Percentiles rank a stretch among this genome's conserved stretches.
These are phyloP conservation scores for Sylvia borin DNA, from an alignment of 2,797 vertebrate genomes.

Conservation along the genomic window DNA sequence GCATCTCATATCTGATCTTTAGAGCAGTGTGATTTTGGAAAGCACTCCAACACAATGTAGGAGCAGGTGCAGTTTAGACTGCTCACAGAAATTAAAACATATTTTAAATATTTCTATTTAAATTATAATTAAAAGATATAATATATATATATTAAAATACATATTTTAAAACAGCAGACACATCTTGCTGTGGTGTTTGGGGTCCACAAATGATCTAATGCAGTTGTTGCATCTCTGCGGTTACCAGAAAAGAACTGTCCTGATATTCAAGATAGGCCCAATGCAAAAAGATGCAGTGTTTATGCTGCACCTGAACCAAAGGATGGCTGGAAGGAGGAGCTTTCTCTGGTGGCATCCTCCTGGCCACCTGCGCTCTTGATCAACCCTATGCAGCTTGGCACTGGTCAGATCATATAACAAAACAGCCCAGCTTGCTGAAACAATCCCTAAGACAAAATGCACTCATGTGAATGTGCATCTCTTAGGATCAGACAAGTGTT, in stretches of 20 bases:
- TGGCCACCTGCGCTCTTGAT: background rate
- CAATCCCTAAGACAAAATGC: background rate
- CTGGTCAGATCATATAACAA: rapidly evolving
- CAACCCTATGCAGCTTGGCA: rapidly evolving
- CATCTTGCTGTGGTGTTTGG: background rate
- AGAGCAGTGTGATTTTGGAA: background rate
- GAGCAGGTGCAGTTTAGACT: background rate
- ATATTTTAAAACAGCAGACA: no score
- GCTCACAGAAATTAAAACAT: background rate
- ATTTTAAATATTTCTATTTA: no score
- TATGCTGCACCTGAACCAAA: background rate
- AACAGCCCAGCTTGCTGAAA: background rate
- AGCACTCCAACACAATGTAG: background rate
- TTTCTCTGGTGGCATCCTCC: background rate
- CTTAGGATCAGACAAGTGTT: background rate
- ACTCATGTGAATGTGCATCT: background rate
- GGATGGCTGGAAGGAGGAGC: background rate
- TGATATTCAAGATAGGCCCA: background rate
- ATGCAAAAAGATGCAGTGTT: background rate
- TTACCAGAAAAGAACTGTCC: background rate
- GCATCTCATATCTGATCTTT: background rate
- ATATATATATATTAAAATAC: no score
- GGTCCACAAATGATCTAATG: background rate
- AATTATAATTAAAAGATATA: no score
- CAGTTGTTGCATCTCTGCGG: background rate